Percentiles rank a stretch among this genome's conserved stretches.
phyloP scores from a whole-genome alignment of 2,113 vertebrate genomes.

The Alces alces region DNA sequence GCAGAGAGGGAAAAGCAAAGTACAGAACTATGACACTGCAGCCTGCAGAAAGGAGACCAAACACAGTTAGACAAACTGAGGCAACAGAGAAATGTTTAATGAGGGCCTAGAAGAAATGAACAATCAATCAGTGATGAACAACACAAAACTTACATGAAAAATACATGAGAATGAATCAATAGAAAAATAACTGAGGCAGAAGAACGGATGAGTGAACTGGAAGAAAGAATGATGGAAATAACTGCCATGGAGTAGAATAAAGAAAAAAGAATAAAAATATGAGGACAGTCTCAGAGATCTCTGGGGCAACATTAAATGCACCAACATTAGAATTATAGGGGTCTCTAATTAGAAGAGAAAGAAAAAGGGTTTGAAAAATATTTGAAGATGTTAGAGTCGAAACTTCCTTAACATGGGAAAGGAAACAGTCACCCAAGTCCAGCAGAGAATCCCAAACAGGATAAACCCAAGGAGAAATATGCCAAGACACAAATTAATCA shows the following conservation, averaged over 20 bases:
- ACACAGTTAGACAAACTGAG: background rate
- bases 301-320: background rate
- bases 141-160: background rate
- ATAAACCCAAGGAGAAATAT: background rate
- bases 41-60: background rate
- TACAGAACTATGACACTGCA: background rate
- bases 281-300: background rate
- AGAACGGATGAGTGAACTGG: background rate
- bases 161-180: background rate
- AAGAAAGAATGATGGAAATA: background rate
- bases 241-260: background rate
- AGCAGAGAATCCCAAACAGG: background rate
- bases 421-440: background rate
- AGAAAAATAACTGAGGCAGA: background rate
- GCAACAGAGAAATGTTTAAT: background rate
- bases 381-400: background rate
- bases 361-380: background rate
- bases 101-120: background rate
- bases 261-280: background rate
- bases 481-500: background rate
- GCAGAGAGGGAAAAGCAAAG: background rate
- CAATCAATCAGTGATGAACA: background rate
- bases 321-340: background rate
- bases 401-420: background rate
- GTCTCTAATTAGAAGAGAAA: background rate